A percentile compares a stretch with the other conserved stretches of the same genome.
Conservation (phyloP, 2,113 vertebrate species). For the Myanophis thanlyinensis region DNA sequence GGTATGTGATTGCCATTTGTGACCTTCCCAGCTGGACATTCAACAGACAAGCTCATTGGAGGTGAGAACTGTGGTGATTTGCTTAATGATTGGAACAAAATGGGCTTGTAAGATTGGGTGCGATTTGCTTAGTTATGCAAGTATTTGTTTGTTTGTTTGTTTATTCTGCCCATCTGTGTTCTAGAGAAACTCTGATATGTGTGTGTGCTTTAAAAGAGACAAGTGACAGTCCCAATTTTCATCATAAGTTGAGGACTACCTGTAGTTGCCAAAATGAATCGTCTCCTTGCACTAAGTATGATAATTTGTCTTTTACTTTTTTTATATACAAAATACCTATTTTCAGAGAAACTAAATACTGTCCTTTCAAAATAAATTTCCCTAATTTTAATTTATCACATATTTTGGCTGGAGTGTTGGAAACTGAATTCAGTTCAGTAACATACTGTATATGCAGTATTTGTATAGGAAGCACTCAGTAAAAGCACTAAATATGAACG, state of each 20-base stretch:
- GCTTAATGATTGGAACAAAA: too few relatives aligned
- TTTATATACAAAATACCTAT: neutral
- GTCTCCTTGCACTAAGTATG: neutral
- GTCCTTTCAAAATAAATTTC: neutral
- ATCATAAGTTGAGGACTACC: neutral
- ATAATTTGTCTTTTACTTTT: neutral
- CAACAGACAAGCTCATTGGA: neutral
- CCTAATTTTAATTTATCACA: neutral
- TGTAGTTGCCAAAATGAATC: neutral
- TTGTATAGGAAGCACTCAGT: neutral
- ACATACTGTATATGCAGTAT: neutral
- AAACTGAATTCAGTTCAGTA: neutral
- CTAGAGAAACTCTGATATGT: neutral
- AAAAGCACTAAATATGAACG: neutral
- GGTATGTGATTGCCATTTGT: neutral
- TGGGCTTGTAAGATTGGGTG: too few relatives aligned
- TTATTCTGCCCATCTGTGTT: neutral
- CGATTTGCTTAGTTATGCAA: neutral
- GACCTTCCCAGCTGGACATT: neutral
- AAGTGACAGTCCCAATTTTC: neutral
- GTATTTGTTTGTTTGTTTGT: neutral
- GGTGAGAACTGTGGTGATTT: too few relatives aligned
- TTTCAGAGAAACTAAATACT: neutral
- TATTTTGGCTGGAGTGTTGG: neutral
- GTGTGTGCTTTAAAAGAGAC: neutral